phyloP scores from a whole-genome alignment of 1,140 invertebrate genomes.

The Drosophila tropicalis region DNA sequence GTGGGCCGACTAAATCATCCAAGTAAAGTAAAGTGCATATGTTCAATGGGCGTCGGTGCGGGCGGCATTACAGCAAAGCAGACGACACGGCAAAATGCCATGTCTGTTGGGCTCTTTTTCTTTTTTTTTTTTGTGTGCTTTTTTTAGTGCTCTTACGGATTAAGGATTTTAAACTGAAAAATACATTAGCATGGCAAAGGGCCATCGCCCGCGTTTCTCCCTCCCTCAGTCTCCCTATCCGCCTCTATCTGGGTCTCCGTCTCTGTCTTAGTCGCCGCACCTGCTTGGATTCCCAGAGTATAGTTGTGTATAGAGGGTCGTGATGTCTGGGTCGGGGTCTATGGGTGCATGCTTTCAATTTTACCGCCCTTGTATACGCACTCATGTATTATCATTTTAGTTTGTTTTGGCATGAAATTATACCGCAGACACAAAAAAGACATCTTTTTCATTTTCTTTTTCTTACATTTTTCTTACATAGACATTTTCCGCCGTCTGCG shows the following conservation, averaged over 20 bases:
- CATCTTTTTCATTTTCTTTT: slow-evolving; percentile 17
- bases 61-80: slow-evolving; percentile 44
- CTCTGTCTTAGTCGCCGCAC: slow-evolving; percentile 33
- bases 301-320: neutral
- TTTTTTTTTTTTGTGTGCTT: slow-evolving; percentile 23
- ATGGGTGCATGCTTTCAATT: slow-evolving; percentile 31
- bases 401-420: slow-evolving; percentile 52
- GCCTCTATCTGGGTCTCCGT: slow-evolving; percentile 3
- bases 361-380: slow-evolving; percentile 19
- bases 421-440: slow-evolving; percentile 41
- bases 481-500: slow-evolving; percentile 73
- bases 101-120: slow-evolving; percentile 3
- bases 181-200: slow-evolving; percentile 74
- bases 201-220: slow-evolving; percentile 27
- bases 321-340: neutral
- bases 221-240: slow-evolving; percentile 3
- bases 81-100: slow-evolving; percentile 36
- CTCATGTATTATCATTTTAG: slow-evolving; percentile 18
- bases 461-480: slow-evolving; percentile 27
- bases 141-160: slow-evolving; percentile 77
- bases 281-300: slow-evolving; percentile 60
- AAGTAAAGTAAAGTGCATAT: slow-evolving; percentile 24
- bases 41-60: neutral
- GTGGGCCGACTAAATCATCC: slow-evolving; percentile 2
- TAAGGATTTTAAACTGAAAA: slow-evolving; percentile 77